Percentiles rank a stretch among this genome's conserved stretches.
Evolutionary conservation across 2,888 invertebrate genomes (phyloP).

Genomic region (Alloscopus bannaensis): DNA sequence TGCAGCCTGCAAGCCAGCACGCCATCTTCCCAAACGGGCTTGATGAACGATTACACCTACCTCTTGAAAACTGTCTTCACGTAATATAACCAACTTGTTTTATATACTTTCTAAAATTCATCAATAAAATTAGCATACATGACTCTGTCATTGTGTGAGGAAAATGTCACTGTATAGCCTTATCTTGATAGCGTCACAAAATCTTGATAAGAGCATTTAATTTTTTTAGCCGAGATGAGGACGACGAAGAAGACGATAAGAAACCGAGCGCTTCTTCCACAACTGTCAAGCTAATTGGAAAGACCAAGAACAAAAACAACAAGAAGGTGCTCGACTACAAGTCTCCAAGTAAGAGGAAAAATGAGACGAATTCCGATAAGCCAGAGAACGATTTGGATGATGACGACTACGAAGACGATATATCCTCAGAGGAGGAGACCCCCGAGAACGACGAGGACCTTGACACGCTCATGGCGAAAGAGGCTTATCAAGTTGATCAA

Average conservation of each 20-base stretch:
- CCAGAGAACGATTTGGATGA: slow-evolving; percentile 30
- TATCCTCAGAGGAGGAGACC: slow-evolving; percentile 26
- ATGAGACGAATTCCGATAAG: slow-evolving; percentile 27
- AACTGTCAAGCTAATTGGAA: slow-evolving; percentile 7
- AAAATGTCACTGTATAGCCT: not conserved
- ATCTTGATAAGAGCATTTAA: not conserved
- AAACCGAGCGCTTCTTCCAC: not conserved
- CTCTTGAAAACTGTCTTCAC: slow-evolving; percentile 68
- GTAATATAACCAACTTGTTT: slow-evolving; percentile 47
- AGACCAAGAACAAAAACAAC: slow-evolving; percentile 16
- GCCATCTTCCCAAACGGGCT: slow-evolving; percentile 60
- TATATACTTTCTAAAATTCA: slow-evolving; percentile 4
- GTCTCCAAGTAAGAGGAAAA: slow-evolving; percentile 21
- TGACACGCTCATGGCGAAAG: slow-evolving; percentile 47
- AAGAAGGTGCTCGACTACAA: slow-evolving; percentile 12
- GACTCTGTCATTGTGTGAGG: too few relatives aligned
- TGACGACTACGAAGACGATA: slow-evolving; percentile 44
- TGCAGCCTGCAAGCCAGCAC: slow-evolving; percentile 81
- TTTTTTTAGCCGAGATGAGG: slow-evolving; percentile 40
- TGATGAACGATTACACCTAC: slow-evolving; percentile 70
- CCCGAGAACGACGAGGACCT: slow-evolving; percentile 48
- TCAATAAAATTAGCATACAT: too few relatives aligned
- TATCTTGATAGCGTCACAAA: not conserved
- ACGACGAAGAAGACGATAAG: slow-evolving; percentile 46
- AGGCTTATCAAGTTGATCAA: slow-evolving; percentile 53